Conservation (phyloP, 2,888 invertebrate species). For the Oithona nana region DNA sequence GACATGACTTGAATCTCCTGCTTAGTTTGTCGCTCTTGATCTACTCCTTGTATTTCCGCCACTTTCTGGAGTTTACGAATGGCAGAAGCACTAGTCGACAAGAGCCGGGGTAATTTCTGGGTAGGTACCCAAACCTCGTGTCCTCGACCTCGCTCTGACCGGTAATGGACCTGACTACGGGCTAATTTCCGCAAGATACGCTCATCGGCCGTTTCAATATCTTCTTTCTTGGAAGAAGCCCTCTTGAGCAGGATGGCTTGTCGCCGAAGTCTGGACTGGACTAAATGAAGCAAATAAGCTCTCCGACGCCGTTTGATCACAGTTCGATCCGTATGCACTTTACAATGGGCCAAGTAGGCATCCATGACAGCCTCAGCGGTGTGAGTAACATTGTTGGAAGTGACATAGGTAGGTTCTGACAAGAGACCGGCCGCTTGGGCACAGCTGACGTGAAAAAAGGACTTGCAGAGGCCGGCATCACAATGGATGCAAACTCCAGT, state of each 20-base stretch:
- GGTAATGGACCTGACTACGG: not conserved
- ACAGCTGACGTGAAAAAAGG: conserved; percentile 92
- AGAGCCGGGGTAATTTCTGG: conserved; percentile 74
- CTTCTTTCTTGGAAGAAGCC: not conserved
- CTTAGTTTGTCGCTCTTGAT: not conserved
- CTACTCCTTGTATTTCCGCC: not conserved
- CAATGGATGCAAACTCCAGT: conserved; percentile 92
- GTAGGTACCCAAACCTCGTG: conserved; percentile 50
- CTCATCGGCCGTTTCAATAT: conserved; percentile 4
- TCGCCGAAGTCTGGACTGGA: not conserved
- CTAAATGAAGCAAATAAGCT: not conserved
- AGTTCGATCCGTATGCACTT: conserved; percentile 78
- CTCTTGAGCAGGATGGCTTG: conserved; percentile 11
- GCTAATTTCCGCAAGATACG: conserved; percentile 10
- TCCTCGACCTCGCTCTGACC: not conserved
- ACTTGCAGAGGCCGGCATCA: conserved; percentile 95
- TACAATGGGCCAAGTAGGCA: conserved; percentile 92
- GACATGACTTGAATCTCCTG: conserved; percentile 1
- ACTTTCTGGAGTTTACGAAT: conserved; percentile 38
- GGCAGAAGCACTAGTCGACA: conserved; percentile 76
- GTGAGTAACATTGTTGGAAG: conserved; percentile 44
- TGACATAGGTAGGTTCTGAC: conserved; percentile 76
- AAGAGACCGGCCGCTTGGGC: conserved; percentile 52
- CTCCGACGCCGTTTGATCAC: conserved; percentile 39
- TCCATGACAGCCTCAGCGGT: conserved; percentile 39